Base-by-base conservation (phyloP, 2,113 vertebrate genomes). In the Rattus norvegicus region DNA sequence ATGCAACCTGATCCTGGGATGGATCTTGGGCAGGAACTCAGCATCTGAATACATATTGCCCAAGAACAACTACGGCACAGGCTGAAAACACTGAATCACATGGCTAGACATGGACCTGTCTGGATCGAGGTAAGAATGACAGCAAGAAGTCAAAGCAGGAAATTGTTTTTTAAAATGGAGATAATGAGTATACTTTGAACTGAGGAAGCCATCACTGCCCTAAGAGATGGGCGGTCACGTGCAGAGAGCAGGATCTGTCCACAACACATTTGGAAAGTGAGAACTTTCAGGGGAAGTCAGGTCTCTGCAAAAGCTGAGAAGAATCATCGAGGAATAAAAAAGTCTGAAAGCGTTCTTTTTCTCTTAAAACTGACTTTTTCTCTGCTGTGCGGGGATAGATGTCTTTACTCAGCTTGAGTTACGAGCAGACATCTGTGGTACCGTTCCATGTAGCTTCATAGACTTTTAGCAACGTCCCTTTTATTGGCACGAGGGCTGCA, bases 71-170 rank as follows among this genome's bases (percentile, higher is more conserved):
- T 4, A 3, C 12, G 5, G 5, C 65, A 67, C 33, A 30, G 65
- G 80, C 36, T 26, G 80, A 72, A 59, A 73, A 43, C 16, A 54
- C 56, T 59, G 24, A 39, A 47, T 33, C 28, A n/a, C 63, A 52
- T 16, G 26, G 12, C 12, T 81, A 9, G 7, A 63, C 7, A 8
- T 67, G 72, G 65, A 75, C 36, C 54, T 11, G 56, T 28, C 16
- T 36, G 13, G 77, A 26, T 30, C 63, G 24, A 0, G 0, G 16
- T 14, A 1, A 6, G 13, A 39, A 17, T 5, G 43, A n/a, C 12
- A 67, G 61, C 47, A 20, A 56, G 33, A 28, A 49, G 26, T 73
- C 54, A 24, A 14, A 17, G 6, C 75, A 84, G 20, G 69, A 52
- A 63, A 1, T 7, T 77, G 14, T n/a, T 49, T 49, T 47, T n/a